phyloP scores from a whole-genome alignment of 2,888 invertebrate genomes.

The Clanis bilineata region DNA sequence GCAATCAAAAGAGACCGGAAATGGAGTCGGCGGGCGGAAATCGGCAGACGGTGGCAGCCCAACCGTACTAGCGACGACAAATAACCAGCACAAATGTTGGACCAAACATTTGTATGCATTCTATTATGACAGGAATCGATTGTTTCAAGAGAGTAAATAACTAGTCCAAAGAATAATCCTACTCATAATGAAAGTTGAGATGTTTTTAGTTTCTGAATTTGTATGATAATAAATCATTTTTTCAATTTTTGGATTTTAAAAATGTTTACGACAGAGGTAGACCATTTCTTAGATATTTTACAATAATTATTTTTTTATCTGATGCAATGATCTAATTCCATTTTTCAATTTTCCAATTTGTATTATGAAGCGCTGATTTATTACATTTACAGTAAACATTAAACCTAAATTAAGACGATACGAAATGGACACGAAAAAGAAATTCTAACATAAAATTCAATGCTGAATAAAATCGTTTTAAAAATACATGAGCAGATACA shows the following conservation, averaged over 20 bases:
- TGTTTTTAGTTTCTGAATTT: too few relatives aligned
- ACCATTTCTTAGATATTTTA: too few relatives aligned
- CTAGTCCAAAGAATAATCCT: too few relatives aligned
- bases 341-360: too few relatives aligned
- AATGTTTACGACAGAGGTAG: too few relatives aligned
- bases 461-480: slow-evolving; percentile 20
- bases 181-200: too few relatives aligned
- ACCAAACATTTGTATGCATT: slow-evolving; percentile 19
- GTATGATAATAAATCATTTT: too few relatives aligned
- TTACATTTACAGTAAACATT: too few relatives aligned
- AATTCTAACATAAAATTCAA: neutral
- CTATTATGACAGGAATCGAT: neutral
- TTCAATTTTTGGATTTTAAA: too few relatives aligned
- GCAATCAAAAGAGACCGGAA: slow-evolving; percentile 22
- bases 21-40: slow-evolving; percentile 25
- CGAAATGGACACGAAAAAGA: neutral
- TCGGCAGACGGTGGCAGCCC: slow-evolving; percentile 21
- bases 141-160: neutral
- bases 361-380: too few relatives aligned
- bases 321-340: too few relatives aligned
- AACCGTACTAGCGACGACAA: slow-evolving; percentile 4
- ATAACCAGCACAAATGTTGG: slow-evolving; percentile 17
- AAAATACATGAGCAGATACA: slow-evolving; percentile 25
- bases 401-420: neutral
- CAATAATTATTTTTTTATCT: too few relatives aligned